These are phyloP conservation scores for Hypomecis punctinalis DNA, from an alignment of 2,888 invertebrate species.

Conservation along the genomic window DNA sequence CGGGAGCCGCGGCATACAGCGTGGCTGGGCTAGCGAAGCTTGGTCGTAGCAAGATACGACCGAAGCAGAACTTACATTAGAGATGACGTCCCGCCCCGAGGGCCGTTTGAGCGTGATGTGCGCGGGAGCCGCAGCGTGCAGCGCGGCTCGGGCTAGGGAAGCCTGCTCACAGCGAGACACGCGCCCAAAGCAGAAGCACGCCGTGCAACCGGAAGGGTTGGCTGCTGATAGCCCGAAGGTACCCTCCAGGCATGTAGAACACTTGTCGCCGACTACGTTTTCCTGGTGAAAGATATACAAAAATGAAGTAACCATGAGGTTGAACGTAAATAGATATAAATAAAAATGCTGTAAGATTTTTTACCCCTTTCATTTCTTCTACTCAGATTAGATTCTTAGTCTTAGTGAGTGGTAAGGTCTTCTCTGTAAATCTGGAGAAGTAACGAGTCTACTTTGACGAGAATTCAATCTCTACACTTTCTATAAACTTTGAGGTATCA, in stretches of 20 bases:
- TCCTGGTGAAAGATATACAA: slow-evolving; percentile 75
- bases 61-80: slow-evolving; percentile 51
- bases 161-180: slow-evolving; percentile 92
- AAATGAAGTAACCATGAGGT: too few species aligned
- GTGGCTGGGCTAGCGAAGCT: background rate
- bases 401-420: too few species aligned
- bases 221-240: slow-evolving; percentile 93
- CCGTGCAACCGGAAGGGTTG: slow-evolving; percentile 95
- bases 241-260: slow-evolving; percentile 92
- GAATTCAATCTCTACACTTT: too few species aligned
- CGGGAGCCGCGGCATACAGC: too few species aligned
- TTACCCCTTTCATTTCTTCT: too few species aligned
- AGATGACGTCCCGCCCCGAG: slow-evolving; percentile 48
- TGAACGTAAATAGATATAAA: too few species aligned
- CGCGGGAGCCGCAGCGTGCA: slow-evolving; percentile 85
- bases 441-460: too few species aligned
- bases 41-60: background rate
- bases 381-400: too few species aligned
- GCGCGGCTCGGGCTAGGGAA: slow-evolving; percentile 92
- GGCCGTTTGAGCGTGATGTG: slow-evolving; percentile 74
- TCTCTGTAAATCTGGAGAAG: too few species aligned
- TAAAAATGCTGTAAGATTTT: too few species aligned
- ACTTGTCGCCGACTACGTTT: slow-evolving; percentile 93
- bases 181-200: slow-evolving; percentile 98
- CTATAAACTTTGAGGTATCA: too few species aligned